A percentile compares a stretch with the other conserved stretches of the same genome.
These are phyloP conservation scores for Eubasilissa regina DNA, from an alignment of 1,140 invertebrate genomes.

Conservation along the genomic window DNA sequence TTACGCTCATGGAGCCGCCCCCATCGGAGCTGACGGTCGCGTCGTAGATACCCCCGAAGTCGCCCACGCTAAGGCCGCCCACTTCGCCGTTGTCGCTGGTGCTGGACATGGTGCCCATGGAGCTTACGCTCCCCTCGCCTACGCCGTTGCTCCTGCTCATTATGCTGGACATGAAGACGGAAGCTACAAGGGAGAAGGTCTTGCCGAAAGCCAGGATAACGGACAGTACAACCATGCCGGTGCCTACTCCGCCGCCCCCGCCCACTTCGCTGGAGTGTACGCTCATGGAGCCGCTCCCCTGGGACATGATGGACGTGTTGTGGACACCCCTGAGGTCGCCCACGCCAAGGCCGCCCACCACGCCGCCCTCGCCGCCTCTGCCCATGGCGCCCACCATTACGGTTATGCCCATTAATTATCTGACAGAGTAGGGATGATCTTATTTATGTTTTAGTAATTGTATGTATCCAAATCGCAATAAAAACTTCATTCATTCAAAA, in stretches of 20 bases:
- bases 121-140: too few relatives aligned
- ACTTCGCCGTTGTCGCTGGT: conserved; percentile 61
- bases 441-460: too few relatives aligned
- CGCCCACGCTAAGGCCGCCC: conserved; percentile 69
- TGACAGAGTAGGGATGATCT: too few relatives aligned
- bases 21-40: too few relatives aligned
- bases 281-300: conserved; percentile 51
- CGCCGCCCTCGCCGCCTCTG: neutral
- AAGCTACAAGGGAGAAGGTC: too few relatives aligned
- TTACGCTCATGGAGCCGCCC: too few relatives aligned
- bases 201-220: too few relatives aligned
- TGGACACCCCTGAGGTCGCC: conserved; percentile 71
- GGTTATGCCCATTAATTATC: too few relatives aligned
- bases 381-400: neutral
- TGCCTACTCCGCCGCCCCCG: too few relatives aligned
- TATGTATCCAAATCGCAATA: too few relatives aligned
- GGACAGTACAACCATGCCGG: too few relatives aligned
- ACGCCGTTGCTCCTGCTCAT: conserved; percentile 60
- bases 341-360: conserved; percentile 68
- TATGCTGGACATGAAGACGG: conserved; percentile 26
- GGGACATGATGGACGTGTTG: conserved; percentile 62
- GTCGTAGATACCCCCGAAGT: conserved; percentile 72
- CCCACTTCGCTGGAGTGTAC: neutral
- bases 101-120: conserved; percentile 62
- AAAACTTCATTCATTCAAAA: too few relatives aligned